phyloP scores from a whole-genome alignment of 92 coral and sea anemone species.

The Chrysogorgia sp. region DNA sequence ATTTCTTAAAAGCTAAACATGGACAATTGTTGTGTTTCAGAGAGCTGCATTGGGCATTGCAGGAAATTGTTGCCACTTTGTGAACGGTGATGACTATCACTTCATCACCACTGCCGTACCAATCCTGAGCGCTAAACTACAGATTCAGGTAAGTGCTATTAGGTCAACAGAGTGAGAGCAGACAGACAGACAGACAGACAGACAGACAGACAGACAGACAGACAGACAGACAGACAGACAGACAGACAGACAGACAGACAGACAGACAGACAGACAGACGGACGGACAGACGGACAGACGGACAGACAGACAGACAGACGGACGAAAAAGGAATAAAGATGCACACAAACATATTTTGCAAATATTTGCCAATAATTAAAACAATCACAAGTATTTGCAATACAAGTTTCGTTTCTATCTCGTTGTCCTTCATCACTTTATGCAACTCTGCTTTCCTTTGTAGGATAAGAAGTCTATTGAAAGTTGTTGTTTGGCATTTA shows the following conservation, averaged over 20 bases:
- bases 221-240: no score
- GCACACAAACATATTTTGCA: background rate
- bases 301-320: no score
- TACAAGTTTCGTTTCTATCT: background rate
- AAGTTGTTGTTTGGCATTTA: conserved; percentile 97
- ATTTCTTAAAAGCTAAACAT: background rate
- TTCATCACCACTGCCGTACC: conserved; percentile 82
- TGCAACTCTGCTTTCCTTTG: background rate
- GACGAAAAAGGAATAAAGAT: no score
- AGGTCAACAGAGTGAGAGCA: no score
- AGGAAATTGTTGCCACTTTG: conserved; percentile 93
- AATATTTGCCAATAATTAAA: background rate
- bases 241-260: no score
- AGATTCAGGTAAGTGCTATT: conserved; percentile 79
- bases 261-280: no score
- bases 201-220: no score
- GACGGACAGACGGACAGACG: no score
- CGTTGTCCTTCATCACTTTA: background rate
- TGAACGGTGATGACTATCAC: conserved; percentile 88
- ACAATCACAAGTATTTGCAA: background rate
- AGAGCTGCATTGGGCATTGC: conserved; percentile 97
- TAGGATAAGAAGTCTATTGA: conserved; percentile 98
- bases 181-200: no score
- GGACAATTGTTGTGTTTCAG: conserved; percentile 50
- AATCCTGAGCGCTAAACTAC: conserved; percentile 87